phyloP scores from a whole-genome alignment of 2,797 vertebrate genomes.

The Eulemur coronatus region DNA sequence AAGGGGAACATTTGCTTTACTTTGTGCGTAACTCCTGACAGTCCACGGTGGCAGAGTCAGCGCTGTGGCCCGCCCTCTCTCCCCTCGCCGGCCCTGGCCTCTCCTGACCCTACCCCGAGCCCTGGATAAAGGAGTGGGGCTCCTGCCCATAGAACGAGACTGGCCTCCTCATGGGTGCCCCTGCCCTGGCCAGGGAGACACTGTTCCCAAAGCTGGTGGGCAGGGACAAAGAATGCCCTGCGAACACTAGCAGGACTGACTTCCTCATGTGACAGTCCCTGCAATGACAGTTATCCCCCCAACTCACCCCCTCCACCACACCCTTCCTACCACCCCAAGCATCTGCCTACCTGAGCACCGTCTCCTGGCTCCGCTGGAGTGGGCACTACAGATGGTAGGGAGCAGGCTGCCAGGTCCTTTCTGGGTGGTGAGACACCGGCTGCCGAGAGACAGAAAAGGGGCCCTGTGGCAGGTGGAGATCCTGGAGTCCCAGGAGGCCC shows the following conservation, averaged over 20 bases:
- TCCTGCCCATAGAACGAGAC: not conserved
- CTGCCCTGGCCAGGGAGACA: not conserved
- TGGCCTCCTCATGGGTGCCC: not conserved
- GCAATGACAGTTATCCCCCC: not conserved
- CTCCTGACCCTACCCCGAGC: not conserved
- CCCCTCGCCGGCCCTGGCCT: not conserved
- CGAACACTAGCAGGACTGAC: not conserved
- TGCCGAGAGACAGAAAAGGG: slow-evolving; percentile 68
- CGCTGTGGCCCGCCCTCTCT: not conserved
- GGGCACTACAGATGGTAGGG: slow-evolving; percentile 80
- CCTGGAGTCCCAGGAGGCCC: not conserved
- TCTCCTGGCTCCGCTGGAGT: slow-evolving; percentile 81
- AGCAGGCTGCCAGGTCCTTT: slow-evolving; percentile 85
- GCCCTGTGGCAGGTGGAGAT: slow-evolving; percentile 31
- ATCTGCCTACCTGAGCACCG: slow-evolving; percentile 87
- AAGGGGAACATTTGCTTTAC: not conserved
- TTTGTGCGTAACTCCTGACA: not conserved
- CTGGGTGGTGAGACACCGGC: slow-evolving; percentile 80
- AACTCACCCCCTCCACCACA: not conserved
- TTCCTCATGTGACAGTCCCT: not conserved
- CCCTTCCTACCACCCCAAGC: no score
- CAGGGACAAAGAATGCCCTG: not conserved
- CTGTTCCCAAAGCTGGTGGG: not conserved
- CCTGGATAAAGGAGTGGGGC: not conserved
- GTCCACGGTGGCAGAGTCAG: not conserved